Conservation (phyloP, 1,140 invertebrate genomes). For the Magallana angulata region DNA sequence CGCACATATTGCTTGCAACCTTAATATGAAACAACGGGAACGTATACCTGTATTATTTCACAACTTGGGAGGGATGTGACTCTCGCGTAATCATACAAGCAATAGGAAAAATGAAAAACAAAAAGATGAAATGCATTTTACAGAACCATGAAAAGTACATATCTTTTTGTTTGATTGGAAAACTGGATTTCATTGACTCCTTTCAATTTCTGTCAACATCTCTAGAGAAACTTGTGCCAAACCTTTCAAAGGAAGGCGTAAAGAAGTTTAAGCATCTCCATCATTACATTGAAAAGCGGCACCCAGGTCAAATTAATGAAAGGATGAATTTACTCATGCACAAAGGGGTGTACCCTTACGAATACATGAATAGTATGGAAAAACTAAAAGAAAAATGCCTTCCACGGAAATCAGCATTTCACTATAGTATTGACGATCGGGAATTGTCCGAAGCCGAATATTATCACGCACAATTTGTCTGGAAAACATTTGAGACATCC, state of each 20-base stretch:
- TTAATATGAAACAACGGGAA: slow-evolving; percentile 49
- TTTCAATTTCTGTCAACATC: slow-evolving; percentile 52
- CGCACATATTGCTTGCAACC: slow-evolving; percentile 57
- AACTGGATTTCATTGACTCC: slow-evolving; percentile 51
- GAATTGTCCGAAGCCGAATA: slow-evolving; percentile 26
- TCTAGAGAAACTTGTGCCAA: slow-evolving; percentile 34
- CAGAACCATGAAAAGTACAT: slow-evolving; percentile 46
- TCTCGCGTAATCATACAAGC: slow-evolving; percentile 49
- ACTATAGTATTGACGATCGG: not conserved
- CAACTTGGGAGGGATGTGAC: slow-evolving; percentile 71
- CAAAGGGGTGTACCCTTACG: slow-evolving; percentile 39
- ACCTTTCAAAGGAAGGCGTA: slow-evolving; percentile 9
- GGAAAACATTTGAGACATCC: not conserved
- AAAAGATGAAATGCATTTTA: slow-evolving; percentile 46
- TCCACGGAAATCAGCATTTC: slow-evolving; percentile 13
- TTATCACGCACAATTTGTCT: slow-evolving; percentile 14
- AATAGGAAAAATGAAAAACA: slow-evolving; percentile 50
- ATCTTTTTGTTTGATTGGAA: slow-evolving; percentile 44
- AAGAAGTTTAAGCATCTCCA: slow-evolving; percentile 20
- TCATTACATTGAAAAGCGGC: slow-evolving; percentile 12
- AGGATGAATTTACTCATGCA: slow-evolving; percentile 12
- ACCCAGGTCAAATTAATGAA: not conserved
- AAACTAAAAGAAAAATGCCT: not conserved
- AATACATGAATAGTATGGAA: slow-evolving; percentile 18
- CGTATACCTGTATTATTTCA: slow-evolving; percentile 53